Conservation (phyloP, 2,888 invertebrate species). For the Hypsopygia costalis region DNA sequence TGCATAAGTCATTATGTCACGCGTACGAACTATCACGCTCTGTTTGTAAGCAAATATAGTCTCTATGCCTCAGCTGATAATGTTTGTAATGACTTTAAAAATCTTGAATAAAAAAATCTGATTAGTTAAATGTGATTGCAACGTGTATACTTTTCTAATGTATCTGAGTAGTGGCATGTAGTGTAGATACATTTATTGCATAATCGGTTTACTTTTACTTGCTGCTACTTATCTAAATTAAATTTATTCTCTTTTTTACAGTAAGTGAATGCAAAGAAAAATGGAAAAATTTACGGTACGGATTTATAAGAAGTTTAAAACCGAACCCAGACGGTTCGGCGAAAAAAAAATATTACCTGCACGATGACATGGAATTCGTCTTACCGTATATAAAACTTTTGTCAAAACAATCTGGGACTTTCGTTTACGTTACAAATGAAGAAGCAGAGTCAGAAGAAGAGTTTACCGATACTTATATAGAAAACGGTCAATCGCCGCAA, state of each 20-base stretch:
- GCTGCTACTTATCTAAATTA: too few species aligned
- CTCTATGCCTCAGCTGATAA: too few species aligned
- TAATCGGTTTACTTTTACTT: too few species aligned
- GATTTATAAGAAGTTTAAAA: conserved; percentile 37
- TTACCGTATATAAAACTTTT: conserved; percentile 34
- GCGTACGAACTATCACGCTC: too few species aligned
- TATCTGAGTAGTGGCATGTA: too few species aligned
- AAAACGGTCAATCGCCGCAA: conserved; percentile 17
- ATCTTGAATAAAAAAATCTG: too few species aligned
- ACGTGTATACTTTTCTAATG: too few species aligned
- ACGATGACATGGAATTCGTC: conserved; percentile 42
- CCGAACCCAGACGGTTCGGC: conserved; percentile 33
- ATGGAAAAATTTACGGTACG: conserved; percentile 46
- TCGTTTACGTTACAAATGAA: conserved; percentile 11
- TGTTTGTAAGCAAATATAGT: too few species aligned
- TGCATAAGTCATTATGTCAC: background rate
- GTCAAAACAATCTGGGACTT: conserved; percentile 18
- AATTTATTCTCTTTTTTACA: conserved; percentile 21
- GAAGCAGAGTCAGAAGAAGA: conserved; percentile 34
- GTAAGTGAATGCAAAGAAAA: conserved; percentile 45
- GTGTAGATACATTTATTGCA: too few species aligned
- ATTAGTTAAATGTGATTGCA: too few species aligned
- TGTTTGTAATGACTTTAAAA: too few species aligned
- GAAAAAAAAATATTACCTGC: conserved; percentile 42
- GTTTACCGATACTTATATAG: conserved; percentile 14